Evolutionary conservation across 2,113 vertebrate genomes (phyloP).

Genomic region (Oncorhynchus keta): DNA sequence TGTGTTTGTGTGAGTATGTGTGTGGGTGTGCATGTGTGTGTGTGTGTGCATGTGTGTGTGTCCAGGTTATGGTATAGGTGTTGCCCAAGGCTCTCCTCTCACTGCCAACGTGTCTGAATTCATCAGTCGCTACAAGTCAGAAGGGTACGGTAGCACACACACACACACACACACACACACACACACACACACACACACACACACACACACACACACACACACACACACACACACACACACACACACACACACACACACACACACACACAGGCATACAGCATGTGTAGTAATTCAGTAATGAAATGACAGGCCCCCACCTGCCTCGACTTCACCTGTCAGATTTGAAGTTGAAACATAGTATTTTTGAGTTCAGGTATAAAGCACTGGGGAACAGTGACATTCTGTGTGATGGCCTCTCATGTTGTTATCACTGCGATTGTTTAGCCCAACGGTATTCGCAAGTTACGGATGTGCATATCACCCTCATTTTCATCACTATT

Average conservation of each 20-base stretch:
- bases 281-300: no score
- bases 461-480: no score
- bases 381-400: no score
- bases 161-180: constrained; percentile 1
- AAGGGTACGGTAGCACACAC: constrained; percentile 66
- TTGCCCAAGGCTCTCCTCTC: constrained; percentile 88
- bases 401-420: no score
- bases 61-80: constrained; percentile 92
- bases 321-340: no score
- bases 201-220: no score
- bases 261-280: not conserved
- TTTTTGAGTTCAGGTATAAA: no score
- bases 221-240: constrained; percentile 2
- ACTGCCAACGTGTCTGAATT: constrained; percentile 92
- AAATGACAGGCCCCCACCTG: no score
- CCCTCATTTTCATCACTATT: no score
- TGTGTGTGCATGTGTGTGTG: constrained; percentile 3
- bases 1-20: not conserved
- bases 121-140: constrained; percentile 93
- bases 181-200: not conserved
- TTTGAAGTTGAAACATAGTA: no score
- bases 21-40: constrained; percentile 2
- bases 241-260: not conserved
- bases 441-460: no score
- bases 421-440: no score